Percentiles rank a stretch among this genome's conserved stretches.
phyloP scores from a whole-genome alignment of 2,113 vertebrate species.

The Corapipo altera region DNA sequence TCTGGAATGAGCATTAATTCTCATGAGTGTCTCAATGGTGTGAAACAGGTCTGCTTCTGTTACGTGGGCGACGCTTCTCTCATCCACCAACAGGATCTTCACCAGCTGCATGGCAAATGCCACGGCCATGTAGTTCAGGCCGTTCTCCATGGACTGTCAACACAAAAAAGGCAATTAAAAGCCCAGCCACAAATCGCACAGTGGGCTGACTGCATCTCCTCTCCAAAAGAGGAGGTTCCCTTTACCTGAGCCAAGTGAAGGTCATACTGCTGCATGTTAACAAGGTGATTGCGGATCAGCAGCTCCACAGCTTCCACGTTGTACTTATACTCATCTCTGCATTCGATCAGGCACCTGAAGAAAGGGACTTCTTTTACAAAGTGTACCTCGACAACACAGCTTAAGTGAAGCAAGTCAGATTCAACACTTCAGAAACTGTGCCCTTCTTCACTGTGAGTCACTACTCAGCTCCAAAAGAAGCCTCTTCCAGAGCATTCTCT shows the following conservation, averaged over 20 bases:
- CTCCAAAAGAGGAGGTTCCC: background rate
- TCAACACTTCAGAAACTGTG: background rate
- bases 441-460: background rate
- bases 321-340: constrained; percentile 97
- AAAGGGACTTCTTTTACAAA: background rate
- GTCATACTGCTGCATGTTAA: constrained; percentile 99
- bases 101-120: constrained; percentile 99
- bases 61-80: constrained; percentile 93
- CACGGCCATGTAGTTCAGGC: constrained; percentile 98
- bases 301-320: constrained; percentile 98
- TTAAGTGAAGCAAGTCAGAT: background rate
- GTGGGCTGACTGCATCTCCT: background rate
- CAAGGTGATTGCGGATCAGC: constrained; percentile 94
- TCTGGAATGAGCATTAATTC: constrained; percentile 97
- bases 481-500: background rate
- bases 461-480: background rate
- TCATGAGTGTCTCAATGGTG: constrained; percentile 98
- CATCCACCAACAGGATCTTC: constrained; percentile 95
- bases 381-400: background rate
- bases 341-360: constrained; percentile 95
- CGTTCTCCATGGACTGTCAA: constrained; percentile 96
- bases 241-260: constrained; percentile 96
- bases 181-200: background rate
- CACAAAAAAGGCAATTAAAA: background rate
- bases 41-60: constrained; percentile 98